Conservation (phyloP, 2,888 invertebrate species). For the Desoria tigrina region DNA sequence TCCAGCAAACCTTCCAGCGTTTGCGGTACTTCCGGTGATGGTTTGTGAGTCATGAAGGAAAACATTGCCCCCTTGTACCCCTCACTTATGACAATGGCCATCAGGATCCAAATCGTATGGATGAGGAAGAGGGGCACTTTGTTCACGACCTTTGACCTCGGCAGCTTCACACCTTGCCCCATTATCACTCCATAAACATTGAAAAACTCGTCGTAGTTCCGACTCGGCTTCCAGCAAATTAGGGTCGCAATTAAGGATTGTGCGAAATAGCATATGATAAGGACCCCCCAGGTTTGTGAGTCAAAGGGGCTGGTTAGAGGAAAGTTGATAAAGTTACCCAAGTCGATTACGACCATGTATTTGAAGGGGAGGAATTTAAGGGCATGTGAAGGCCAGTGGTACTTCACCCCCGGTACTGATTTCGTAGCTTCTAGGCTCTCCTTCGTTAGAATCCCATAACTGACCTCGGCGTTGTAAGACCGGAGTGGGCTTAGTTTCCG, state of each 20-base stretch:
- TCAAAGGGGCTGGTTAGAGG: slow-evolving; percentile 10
- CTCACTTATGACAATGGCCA: slow-evolving; percentile 18
- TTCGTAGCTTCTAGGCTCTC: neutral
- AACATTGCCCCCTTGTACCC: slow-evolving; percentile 29
- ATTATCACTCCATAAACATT: no score
- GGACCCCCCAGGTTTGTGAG: neutral
- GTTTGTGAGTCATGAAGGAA: slow-evolving; percentile 25
- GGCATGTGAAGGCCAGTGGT: slow-evolving; percentile 1
- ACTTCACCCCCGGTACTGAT: neutral
- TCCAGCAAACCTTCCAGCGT: slow-evolving; percentile 12
- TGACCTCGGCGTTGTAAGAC: neutral
- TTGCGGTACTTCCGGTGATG: slow-evolving; percentile 17
- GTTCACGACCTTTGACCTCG: no score
- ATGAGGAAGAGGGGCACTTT: neutral
- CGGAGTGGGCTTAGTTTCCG: neutral
- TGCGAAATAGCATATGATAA: neutral
- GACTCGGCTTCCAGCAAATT: neutral
- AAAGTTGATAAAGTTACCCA: neutral
- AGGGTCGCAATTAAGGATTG: neutral
- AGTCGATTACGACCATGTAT: neutral
- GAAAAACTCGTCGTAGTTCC: neutral
- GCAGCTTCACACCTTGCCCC: no score
- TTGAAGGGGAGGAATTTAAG: neutral
- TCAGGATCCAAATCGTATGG: slow-evolving; percentile 20
- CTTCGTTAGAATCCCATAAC: neutral